A percentile compares a stretch with the other conserved stretches of the same genome.
Evolutionary conservation across 2,888 invertebrate species (phyloP).

Genomic region (Watsonalla cultraria): DNA sequence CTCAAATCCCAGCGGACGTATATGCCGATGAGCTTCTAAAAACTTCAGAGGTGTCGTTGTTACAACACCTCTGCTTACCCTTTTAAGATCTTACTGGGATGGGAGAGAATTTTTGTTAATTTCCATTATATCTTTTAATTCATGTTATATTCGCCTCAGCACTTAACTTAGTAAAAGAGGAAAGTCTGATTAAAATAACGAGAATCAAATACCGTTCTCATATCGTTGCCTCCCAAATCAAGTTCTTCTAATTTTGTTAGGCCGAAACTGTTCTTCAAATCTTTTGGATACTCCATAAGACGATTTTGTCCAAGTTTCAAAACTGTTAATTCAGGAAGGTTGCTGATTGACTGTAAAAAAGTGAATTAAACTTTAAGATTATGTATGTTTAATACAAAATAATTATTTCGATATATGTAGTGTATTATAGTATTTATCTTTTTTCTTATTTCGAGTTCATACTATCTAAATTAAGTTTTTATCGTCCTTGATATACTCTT

Average conservation of each 20-base stretch:
- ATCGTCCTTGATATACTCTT: too few relatives aligned
- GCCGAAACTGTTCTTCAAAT: constrained; percentile 60
- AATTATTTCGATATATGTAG: neutral
- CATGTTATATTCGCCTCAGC: too few relatives aligned
- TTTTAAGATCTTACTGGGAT: too few relatives aligned
- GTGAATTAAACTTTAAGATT: neutral
- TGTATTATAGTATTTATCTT: constrained; percentile 2
- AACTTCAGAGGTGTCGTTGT: too few relatives aligned
- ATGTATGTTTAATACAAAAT: constrained; percentile 4
- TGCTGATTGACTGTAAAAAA: constrained; percentile 64
- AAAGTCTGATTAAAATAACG: too few relatives aligned
- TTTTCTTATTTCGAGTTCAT: neutral
- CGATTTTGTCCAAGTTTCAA: constrained; percentile 63
- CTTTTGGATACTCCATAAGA: constrained; percentile 61
- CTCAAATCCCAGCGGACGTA: too few relatives aligned
- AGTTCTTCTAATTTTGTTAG: constrained; percentile 59
- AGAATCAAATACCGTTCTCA: constrained; percentile 52
- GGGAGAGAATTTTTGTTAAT: too few relatives aligned
- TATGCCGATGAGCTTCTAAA: too few relatives aligned
- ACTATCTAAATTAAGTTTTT: too few relatives aligned
- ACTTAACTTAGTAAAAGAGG: too few relatives aligned
- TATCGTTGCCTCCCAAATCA: constrained; percentile 69
- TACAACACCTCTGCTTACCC: too few relatives aligned
- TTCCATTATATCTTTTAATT: too few relatives aligned
- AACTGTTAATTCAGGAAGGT: constrained; percentile 49